Evolutionary conservation across 2,113 vertebrate species (phyloP), one percentile per base, ranked within the genome.

Genomic region (Macrotus californicus): DNA sequence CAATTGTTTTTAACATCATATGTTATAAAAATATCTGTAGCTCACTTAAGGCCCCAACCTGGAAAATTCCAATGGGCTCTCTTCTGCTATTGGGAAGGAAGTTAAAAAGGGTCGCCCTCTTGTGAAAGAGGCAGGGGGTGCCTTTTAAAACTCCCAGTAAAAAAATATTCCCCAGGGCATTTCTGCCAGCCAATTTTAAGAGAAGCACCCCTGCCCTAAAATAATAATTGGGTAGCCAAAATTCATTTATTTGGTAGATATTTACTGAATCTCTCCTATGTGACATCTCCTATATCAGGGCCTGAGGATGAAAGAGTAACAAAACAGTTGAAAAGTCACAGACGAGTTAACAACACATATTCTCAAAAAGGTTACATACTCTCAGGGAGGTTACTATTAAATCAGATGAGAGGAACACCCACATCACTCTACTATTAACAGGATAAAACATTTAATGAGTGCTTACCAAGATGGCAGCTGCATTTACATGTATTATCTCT

Each of bases 21-120:
- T 94, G 48, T 93, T 93, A 61, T 94, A 94, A 97, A 97, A 96
- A 75, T 94, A 96, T 91, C 80, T 90, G 54, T 83, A 82, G 50
- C 31, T 96, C 61, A 81, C 77, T 92, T 39, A 86, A 89, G 48
- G 88, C 69, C 73, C 31, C 22, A 92, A 88, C 66, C 46, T 95
- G 91, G 92, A 96, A 96, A 96, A 94, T 96, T 96, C 85, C 86
- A 91, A 77, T 39, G 39, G 61, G n/a, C 79, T 90, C 76, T 89
- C 73, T 72, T 88, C 50, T 4, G 3, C 70, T 89, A 5, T 67
- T 80, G 75, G 83, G 94, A 94, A 93, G 5, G 31, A 82, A 86
- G 31, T 34, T 79, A 41, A 61, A 90, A 81, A 46, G 29, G 39
- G 69, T 88, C 84, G 26, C 36, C 18, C 39, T 91, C 70, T 94